Evolutionary conservation across 2,888 invertebrate species (phyloP).

Genomic region (Erebia epiphron): DNA sequence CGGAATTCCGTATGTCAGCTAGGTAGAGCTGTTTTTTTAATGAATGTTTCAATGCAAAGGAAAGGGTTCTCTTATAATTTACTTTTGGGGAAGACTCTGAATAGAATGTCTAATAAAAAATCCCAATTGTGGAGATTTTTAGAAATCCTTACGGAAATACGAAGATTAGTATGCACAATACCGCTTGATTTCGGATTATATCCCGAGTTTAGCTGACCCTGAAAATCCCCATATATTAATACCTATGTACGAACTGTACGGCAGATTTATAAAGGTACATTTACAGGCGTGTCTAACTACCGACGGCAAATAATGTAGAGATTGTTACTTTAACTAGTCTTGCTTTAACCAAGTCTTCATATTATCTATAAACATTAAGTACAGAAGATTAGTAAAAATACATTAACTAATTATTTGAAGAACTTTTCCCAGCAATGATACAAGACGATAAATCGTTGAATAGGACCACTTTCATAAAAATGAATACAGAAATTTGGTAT

Average conservation of each 20-base stretch:
- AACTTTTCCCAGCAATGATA: conserved; percentile 1
- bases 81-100: not conserved
- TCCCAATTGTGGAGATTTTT: conserved; percentile 9
- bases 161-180: conserved; percentile 7
- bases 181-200: conserved; percentile 16
- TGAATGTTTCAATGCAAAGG: not conserved
- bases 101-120: not conserved
- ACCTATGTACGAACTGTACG: not conserved
- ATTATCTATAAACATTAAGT: too few relatives aligned
- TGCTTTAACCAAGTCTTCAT: too few relatives aligned
- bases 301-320: not conserved
- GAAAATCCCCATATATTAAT: not conserved
- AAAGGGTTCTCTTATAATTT: not conserved
- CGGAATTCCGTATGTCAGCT: too few relatives aligned
- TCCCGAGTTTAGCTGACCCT: conserved; percentile 4
- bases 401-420: not conserved
- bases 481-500: not conserved
- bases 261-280: not conserved
- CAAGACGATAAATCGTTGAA: not conserved
- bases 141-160: not conserved
- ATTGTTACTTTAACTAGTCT: too few relatives aligned
- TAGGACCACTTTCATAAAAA: not conserved
- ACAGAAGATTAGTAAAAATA: not conserved
- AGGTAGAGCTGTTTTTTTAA: too few relatives aligned
- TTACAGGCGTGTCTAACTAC: not conserved